Base-by-base conservation (phyloP, 2,797 vertebrate species). In the Tachyglossus aculeatus region DNA sequence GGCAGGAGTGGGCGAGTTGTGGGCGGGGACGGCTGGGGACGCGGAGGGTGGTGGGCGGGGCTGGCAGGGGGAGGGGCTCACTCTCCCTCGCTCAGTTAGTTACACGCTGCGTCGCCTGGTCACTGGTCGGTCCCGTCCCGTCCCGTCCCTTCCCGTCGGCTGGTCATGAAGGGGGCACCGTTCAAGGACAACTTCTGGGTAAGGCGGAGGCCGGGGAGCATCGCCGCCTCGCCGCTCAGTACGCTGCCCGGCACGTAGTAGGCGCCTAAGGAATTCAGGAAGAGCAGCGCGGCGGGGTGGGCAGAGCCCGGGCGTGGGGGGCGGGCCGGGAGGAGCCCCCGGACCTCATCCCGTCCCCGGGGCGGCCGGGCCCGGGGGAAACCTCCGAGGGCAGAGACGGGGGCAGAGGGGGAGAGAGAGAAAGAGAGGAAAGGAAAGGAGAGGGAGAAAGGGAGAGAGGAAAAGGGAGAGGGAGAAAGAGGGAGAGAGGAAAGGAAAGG, bases 181-280 rank as follows among this genome's bases (percentile, higher is more conserved):
- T 92, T 93, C 84, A 90, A 85, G 70, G 83, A 71, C 36, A 77
- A 91, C 86, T 93, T 93, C 24, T 92, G 92, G 90, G 92, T 93
- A 71, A 92, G 90, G 55, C 9, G 7, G 9, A 32, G 29, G 18
- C 34, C 32, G 6, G 9, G 22, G 15, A n/a, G n/a, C n/a, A n/a
- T n/a, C n/a, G 3, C 18, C 6, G n/a, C 5, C 25, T 5, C 2
- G n/a, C 25, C 33, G n/a, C n/a, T 39, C 14, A 3, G 2, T 2
- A 52, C 15, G 7, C 24, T 2, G 39, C 31, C 36, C n/a, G n/a
- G n/a, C n/a, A n/a, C n/a, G 9, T 57, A 8, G 21, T 13, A 37
- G 4, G 7, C 9, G 2, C 50, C 67, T 48, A 27, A 38, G n/a
- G 69, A 18, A 4, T 1, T 43, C 43, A 6, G 67, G 39, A 66